Conservation (phyloP, 2,113 vertebrate genomes). For the Alaudala cheleensis region DNA sequence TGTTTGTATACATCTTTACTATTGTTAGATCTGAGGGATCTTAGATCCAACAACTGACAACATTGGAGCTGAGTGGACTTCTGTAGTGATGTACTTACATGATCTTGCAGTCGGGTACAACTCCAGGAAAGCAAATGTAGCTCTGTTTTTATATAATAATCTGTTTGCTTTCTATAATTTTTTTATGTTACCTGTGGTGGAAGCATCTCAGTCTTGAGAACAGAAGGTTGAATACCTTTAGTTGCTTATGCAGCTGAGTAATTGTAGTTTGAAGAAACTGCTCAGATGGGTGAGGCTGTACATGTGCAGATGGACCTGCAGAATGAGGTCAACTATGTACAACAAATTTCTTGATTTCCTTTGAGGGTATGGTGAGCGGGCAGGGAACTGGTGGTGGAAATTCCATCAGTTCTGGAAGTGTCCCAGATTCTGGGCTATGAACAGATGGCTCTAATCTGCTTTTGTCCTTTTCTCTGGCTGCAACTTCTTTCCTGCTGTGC, state of each 20-base stretch:
- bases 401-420: background rate
- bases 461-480: conserved; percentile 51
- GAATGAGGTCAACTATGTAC: background rate
- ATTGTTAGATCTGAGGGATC: background rate
- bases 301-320: background rate
- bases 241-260: background rate
- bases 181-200: background rate
- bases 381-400: background rate
- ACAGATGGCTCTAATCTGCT: conserved; percentile 63
- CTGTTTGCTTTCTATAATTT: background rate
- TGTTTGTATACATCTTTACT: background rate
- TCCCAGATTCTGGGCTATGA: conserved; percentile 24
- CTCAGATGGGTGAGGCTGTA: background rate
- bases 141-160: background rate
- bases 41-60: background rate
- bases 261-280: background rate
- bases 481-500: conserved; percentile 34
- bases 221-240: background rate
- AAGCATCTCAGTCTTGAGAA: background rate
- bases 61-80: background rate
- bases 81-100: background rate
- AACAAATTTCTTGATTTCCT: background rate
- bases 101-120: background rate
- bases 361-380: background rate
- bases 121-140: background rate